Conservation (phyloP, 2,113 vertebrate species). For the Kryptolebias marmoratus region DNA sequence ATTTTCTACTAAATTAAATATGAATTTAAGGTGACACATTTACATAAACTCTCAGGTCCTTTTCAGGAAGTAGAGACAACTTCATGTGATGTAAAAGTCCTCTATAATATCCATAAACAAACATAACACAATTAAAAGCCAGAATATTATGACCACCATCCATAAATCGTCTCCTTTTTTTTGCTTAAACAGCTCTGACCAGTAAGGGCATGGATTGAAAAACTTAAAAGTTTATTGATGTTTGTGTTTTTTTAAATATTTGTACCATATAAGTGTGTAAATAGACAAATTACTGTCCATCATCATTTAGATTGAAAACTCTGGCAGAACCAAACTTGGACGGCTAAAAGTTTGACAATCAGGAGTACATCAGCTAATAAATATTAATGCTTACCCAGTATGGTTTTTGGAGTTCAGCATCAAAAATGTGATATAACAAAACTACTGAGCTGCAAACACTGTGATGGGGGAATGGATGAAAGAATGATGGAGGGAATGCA, state of each 20-base stretch:
- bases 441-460: background rate
- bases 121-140: background rate
- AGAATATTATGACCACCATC: background rate
- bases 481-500: constrained; percentile 23
- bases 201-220: no score
- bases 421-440: background rate
- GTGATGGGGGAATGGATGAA: background rate
- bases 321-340: background rate
- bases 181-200: no score
- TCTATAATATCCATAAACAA: background rate
- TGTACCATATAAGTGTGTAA: background rate
- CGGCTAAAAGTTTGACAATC: background rate
- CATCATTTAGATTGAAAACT: background rate
- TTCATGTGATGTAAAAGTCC: background rate
- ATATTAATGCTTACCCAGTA: background rate
- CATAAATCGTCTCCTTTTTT: no score
- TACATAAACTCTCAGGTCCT: constrained; percentile 16
- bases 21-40: constrained; percentile 12
- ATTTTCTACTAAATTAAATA: constrained; percentile 46
- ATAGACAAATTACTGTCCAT: background rate
- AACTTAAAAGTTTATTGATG: no score
- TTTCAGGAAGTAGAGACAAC: background rate
- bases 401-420: constrained; percentile 1
- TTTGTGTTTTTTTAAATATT: background rate
- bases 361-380: background rate